Evolutionary conservation across 2,888 invertebrate genomes (phyloP), one percentile per base, ranked within the genome.

Genomic region (Heteromyza rotundicornis): DNA sequence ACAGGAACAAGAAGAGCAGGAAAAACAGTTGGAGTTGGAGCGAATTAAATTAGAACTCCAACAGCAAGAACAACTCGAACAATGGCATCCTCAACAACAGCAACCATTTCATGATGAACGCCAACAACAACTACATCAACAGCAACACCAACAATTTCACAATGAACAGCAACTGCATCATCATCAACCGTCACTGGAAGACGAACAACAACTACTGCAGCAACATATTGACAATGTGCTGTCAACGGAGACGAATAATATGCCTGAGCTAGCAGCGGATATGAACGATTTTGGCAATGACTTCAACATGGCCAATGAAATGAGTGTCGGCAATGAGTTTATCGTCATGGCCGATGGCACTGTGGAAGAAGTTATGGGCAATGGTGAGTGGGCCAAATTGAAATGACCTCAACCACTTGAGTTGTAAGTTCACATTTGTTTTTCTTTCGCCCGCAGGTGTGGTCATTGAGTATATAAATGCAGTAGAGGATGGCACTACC

Each of bases 381-480:
- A 64, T 49, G 68, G 68, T 68, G 27, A n/a, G n/a, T n/a, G 3
- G 65, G 57, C 19, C 5, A 14, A 12, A 14, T 40, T 40, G 27
- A 5, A 27, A 7, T 27, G n/a, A n/a, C n/a, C n/a, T n/a, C n/a
- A n/a, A n/a, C n/a, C n/a, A n/a, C n/a, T n/a, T n/a, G n/a, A n/a
- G n/a, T n/a, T n/a, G n/a, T n/a, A n/a, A n/a, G n/a, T n/a, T n/a
- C n/a, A n/a, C n/a, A n/a, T n/a, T n/a, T n/a, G n/a, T n/a, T n/a
- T n/a, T n/a, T n/a, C n/a, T n/a, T n/a, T n/a, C n/a, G n/a, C 7
- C 64, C 64, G 19, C 35, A 75, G 75, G 75, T 22, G 78, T 79
- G 27, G 76, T 79, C 2, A 76, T 79, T 40, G 79, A 79, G 27
- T 79, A 79, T 20, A 80, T 79, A 22, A 74, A 80, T 63, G 71